Conservation (phyloP, 2,888 invertebrate genomes). For the Emmelina monodactyla region DNA sequence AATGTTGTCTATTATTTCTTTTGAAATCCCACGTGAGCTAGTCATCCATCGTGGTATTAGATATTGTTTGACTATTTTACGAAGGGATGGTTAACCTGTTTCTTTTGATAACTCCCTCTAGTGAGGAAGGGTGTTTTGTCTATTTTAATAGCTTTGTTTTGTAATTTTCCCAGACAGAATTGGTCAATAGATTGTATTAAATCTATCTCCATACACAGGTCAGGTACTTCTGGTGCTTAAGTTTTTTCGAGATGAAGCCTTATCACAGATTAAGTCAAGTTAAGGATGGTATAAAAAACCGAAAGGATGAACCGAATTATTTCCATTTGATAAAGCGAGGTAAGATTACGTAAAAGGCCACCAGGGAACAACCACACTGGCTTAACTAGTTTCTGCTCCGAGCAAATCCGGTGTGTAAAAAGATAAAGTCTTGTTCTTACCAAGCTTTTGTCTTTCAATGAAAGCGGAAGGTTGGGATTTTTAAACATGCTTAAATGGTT, state of each 20-base stretch:
- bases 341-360: constrained; percentile 37
- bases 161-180: not conserved
- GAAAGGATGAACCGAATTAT: constrained; percentile 37
- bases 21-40: constrained; percentile 3
- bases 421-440: no score
- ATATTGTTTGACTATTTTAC: constrained; percentile 32
- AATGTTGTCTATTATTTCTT: constrained; percentile 1
- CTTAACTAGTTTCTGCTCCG: not conserved
- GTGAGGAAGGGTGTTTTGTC: not conserved
- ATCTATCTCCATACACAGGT: no score
- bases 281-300: not conserved
- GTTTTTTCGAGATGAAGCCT: no score
- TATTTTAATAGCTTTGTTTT: not conserved
- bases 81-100: constrained; percentile 45
- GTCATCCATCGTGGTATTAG: not conserved
- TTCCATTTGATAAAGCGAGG: constrained; percentile 32
- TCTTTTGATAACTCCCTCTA: constrained; percentile 25
- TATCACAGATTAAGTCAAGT: no score
- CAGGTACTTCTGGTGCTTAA: no score
- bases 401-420: constrained; percentile 35
- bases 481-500: no score
- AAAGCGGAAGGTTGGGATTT: no score
- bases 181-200: no score
- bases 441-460: no score
- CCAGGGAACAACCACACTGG: constrained; percentile 19